Percentiles rank a stretch among this genome's conserved stretches.
phyloP scores from a whole-genome alignment of 2,113 vertebrate species.

The Brachypteracias leptosomus region DNA sequence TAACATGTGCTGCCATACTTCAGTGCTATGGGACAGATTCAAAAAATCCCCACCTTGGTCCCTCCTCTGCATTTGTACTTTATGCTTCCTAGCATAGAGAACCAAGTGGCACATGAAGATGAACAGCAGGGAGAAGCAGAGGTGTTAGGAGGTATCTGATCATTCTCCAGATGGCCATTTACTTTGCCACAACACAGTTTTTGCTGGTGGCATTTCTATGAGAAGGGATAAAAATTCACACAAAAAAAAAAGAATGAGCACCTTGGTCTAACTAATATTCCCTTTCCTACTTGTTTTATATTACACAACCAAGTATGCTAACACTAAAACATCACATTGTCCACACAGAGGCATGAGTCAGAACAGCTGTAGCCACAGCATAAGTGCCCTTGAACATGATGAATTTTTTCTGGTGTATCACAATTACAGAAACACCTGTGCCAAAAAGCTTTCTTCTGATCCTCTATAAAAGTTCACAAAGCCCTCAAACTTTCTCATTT shows the following conservation, averaged over 20 bases:
- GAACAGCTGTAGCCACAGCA: constrained; percentile 74
- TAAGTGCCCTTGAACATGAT: constrained; percentile 42
- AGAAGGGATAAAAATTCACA: not conserved
- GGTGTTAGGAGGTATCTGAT: not conserved
- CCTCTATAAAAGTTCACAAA: constrained; percentile 72
- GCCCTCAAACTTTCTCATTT: constrained; percentile 61
- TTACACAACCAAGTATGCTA: constrained; percentile 38
- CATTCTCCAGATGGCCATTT: not conserved
- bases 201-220: not conserved
- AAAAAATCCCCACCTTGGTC: not conserved
- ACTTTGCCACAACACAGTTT: not conserved
- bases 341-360: constrained; percentile 12
- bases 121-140: not conserved
- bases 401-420: constrained; percentile 72
- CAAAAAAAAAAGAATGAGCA: not conserved
- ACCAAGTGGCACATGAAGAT: not conserved
- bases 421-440: constrained; percentile 76
- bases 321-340: constrained; percentile 39
- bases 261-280: not conserved
- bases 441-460: constrained; percentile 76
- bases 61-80: not conserved
- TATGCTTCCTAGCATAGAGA: not conserved
- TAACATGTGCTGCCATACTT: not conserved
- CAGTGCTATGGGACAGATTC: not conserved
- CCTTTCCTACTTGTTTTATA: constrained; percentile 43